These are phyloP conservation scores for Melinopterus prodromus DNA, from an alignment of 2,888 invertebrate genomes.

Conservation along the genomic window DNA sequence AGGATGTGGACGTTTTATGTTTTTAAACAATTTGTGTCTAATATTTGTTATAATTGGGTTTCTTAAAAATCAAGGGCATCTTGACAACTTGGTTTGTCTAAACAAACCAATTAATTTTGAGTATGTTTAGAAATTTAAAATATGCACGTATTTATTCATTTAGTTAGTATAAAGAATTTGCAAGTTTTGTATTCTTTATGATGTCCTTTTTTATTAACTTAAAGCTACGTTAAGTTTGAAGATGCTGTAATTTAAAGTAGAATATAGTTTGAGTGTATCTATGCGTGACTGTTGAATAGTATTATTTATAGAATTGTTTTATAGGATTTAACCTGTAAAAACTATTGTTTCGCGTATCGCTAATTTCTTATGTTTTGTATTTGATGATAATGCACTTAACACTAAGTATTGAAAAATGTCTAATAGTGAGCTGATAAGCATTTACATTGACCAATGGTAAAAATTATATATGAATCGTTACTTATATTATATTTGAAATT, in stretches of 20 bases:
- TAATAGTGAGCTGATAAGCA: not conserved
- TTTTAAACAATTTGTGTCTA: not conserved
- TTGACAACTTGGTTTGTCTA: too few species aligned
- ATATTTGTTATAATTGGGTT: not conserved
- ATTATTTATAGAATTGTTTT: conserved; percentile 28
- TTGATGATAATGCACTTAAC: conserved; percentile 24
- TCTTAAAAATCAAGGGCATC: not conserved
- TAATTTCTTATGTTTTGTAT: conserved; percentile 13
- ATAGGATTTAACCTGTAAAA: not conserved
- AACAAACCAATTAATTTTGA: not conserved
- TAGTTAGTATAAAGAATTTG: not conserved
- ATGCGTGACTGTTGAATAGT: conserved; percentile 16
- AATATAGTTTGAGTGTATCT: conserved; percentile 7
- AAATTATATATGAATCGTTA: not conserved
- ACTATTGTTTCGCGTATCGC: not conserved
- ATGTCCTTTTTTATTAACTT: conserved; percentile 14
- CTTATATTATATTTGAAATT: conserved; percentile 33
- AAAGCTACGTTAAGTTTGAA: not conserved
- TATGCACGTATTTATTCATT: not conserved
- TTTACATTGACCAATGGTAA: not conserved
- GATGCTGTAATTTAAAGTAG: not conserved
- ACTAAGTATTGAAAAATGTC: not conserved
- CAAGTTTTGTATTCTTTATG: not conserved
- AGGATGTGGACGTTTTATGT: not conserved
- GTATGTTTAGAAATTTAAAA: conserved; percentile 22